Conservation (phyloP, 2,797 vertebrate species). For the Lates japonicus region DNA sequence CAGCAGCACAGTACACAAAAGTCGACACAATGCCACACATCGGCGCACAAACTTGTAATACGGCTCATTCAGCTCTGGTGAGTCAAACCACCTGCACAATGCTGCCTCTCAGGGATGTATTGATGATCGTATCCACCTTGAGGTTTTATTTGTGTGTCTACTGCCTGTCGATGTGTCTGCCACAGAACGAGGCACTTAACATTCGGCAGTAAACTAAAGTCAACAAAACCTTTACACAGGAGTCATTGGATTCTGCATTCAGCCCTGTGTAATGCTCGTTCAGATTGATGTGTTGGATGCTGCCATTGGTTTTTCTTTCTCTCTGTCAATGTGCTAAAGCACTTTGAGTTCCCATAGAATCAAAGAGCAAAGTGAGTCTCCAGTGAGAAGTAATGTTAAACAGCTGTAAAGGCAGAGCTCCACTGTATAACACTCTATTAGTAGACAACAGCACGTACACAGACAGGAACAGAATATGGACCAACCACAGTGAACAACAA, state of each 20-base stretch:
- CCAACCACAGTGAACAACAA: no score
- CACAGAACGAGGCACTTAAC: constrained; percentile 33
- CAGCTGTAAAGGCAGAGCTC: neutral
- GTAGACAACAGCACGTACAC: fast-evolving
- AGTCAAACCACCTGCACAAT: constrained; percentile 23
- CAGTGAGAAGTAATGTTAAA: neutral
- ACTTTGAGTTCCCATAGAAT: neutral
- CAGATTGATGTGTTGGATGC: neutral
- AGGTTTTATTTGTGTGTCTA: constrained; percentile 26
- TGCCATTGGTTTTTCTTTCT: neutral
- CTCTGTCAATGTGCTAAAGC: neutral
- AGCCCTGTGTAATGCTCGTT: neutral
- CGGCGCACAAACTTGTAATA: constrained; percentile 21
- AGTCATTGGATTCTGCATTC: neutral
- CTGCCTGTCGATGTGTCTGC: constrained; percentile 11
- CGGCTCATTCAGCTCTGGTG: constrained; percentile 50
- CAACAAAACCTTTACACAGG: constrained; percentile 3
- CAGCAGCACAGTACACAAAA: constrained; percentile 46
- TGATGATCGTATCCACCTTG: constrained; percentile 16
- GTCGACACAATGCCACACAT: constrained; percentile 46
- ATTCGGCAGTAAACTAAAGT: constrained; percentile 6
- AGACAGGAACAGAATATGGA: neutral
- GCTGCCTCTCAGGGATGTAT: constrained; percentile 12
- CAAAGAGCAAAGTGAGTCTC: neutral
- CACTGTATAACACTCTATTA: neutral